phyloP scores from a whole-genome alignment of 2,888 invertebrate species.

The Caenorhabditis parvicauda region DNA sequence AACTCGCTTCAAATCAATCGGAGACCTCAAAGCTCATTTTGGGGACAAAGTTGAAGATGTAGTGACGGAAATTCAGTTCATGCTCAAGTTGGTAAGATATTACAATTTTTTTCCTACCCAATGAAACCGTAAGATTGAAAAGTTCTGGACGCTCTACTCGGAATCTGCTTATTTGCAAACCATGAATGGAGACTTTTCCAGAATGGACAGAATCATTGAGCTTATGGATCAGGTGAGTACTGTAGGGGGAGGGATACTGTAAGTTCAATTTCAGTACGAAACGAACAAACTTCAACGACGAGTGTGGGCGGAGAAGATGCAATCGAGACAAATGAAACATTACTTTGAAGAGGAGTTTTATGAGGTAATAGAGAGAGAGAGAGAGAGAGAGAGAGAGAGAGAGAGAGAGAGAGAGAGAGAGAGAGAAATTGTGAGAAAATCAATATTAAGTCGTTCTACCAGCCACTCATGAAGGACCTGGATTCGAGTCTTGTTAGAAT shows the following conservation, averaged over 20 bases:
- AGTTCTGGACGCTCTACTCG: slow-evolving; percentile 45
- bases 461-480: slow-evolving; percentile 50
- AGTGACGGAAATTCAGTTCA: slow-evolving; percentile 30
- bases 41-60: slow-evolving; percentile 48
- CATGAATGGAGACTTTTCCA: slow-evolving; percentile 42
- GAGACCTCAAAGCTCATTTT: slow-evolving; percentile 54
- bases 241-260: background rate
- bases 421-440: too few species aligned
- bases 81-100: slow-evolving; percentile 28
- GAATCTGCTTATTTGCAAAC: slow-evolving; percentile 39
- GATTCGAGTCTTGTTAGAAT: slow-evolving; percentile 51
- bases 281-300: slow-evolving; percentile 46
- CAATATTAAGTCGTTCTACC: slow-evolving; percentile 51
- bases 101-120: background rate
- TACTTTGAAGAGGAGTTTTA: slow-evolving; percentile 61
- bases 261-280: slow-evolving; percentile 43
- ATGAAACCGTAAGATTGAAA: slow-evolving; percentile 31
- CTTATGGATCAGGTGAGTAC: slow-evolving; percentile 45
- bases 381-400: background rate
- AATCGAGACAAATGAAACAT: slow-evolving; percentile 58
- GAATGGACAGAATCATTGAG: slow-evolving; percentile 55
- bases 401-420: background rate
- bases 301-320: slow-evolving; percentile 61
- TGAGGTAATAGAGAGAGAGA: too few species aligned
- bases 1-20: slow-evolving; percentile 46